phyloP scores from a whole-genome alignment of 2,888 invertebrate genomes.

The Exephanes ischioxanthus region DNA sequence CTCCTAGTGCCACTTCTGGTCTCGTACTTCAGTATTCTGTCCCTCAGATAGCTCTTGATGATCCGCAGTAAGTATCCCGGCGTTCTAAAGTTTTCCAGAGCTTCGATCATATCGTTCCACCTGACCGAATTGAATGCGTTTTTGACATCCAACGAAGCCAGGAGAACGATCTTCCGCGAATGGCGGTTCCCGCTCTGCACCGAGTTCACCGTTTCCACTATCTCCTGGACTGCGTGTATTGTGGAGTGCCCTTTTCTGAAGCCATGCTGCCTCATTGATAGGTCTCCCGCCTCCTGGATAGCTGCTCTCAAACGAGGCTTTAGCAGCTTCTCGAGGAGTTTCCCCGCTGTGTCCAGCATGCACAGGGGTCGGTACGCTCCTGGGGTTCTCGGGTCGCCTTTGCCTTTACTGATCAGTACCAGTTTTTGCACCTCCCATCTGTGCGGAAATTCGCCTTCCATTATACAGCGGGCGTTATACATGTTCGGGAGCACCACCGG shows the following conservation, averaged over 20 bases:
- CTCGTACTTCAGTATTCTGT: constrained; percentile 57
- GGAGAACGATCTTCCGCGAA: constrained; percentile 50
- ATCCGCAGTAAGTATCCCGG: background rate
- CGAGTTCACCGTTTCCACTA: constrained; percentile 28
- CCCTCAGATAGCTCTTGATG: background rate
- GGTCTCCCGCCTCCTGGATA: constrained; percentile 55
- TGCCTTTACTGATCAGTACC: constrained; percentile 60
- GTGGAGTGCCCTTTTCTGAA: constrained; percentile 65
- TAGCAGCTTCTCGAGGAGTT: constrained; percentile 63
- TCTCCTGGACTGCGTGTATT: constrained; percentile 35
- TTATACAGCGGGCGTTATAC: constrained; percentile 46
- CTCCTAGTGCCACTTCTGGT: background rate
- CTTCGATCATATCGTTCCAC: background rate
- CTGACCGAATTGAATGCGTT: background rate
- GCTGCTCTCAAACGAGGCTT: constrained; percentile 41
- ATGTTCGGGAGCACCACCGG: constrained; percentile 25
- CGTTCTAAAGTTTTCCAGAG: background rate
- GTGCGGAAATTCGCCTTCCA: constrained; percentile 22
- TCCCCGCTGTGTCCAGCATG: constrained; percentile 37
- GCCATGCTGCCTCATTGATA: constrained; percentile 59
- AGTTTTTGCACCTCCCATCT: constrained; percentile 35
- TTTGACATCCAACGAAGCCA: constrained; percentile 41
- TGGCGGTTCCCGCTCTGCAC: constrained; percentile 18
- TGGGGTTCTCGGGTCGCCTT: constrained; percentile 29
- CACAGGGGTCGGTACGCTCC: constrained; percentile 53